These are phyloP conservation scores for Synergus itoensis DNA, from an alignment of 2,888 invertebrate species.

Conservation along the genomic window DNA sequence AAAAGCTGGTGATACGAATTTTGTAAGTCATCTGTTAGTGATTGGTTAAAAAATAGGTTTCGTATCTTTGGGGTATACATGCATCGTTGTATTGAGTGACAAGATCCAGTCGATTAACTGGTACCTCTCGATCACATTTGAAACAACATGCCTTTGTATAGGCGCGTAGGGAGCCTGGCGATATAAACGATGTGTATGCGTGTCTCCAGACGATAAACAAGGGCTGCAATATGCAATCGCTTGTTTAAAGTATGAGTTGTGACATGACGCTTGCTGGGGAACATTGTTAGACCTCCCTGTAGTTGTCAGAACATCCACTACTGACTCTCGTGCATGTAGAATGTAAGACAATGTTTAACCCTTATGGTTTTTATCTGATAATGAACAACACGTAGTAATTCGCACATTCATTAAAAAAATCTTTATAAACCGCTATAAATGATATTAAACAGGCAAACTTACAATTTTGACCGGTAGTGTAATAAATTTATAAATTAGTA, in stretches of 20 bases:
- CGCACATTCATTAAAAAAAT: too few relatives aligned
- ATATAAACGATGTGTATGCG: constrained; percentile 32
- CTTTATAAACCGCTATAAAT: too few relatives aligned
- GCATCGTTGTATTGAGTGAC: constrained; percentile 15
- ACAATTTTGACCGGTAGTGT: too few relatives aligned
- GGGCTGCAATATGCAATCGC: constrained; percentile 21
- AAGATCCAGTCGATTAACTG: constrained; percentile 39
- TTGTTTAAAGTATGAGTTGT: constrained; percentile 35
- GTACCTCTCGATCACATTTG: constrained; percentile 38
- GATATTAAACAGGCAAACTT: too few relatives aligned
- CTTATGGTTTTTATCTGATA: too few relatives aligned
- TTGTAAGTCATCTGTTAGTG: neutral
- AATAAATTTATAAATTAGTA: too few relatives aligned
- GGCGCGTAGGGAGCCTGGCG: constrained; percentile 21
- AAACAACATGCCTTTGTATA: constrained; percentile 36
- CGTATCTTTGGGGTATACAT: constrained; percentile 18
- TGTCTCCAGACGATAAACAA: constrained; percentile 33
- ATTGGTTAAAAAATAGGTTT: neutral
- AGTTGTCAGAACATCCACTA: neutral
- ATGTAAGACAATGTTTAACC: neutral
- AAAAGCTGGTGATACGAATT: neutral
- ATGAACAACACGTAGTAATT: too few relatives aligned
- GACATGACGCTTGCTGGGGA: neutral
- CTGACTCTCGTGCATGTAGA: neutral
- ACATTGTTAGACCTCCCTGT: neutral